Percentiles rank a stretch among this genome's conserved stretches.
phyloP scores from a whole-genome alignment of 2,888 invertebrate species.

The Diaphora mendica region DNA sequence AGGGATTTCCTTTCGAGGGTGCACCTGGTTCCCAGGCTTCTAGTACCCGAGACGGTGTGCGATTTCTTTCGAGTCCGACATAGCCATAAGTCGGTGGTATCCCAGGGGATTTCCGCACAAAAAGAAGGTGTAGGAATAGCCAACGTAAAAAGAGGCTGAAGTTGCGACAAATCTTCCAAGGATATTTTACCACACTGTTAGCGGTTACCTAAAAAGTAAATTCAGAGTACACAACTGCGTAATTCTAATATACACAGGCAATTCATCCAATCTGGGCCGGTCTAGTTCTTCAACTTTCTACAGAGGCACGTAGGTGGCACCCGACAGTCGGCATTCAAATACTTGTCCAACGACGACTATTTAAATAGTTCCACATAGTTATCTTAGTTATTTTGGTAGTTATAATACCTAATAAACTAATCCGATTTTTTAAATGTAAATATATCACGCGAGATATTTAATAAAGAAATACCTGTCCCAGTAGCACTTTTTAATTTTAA shows the following conservation, averaged over 20 bases:
- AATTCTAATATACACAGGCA: conserved; percentile 61
- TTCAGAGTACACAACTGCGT: conserved; percentile 50
- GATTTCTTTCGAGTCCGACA: too few species aligned
- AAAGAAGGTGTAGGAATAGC: too few species aligned
- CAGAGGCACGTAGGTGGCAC: conserved; percentile 72
- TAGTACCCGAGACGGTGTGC: too few species aligned
- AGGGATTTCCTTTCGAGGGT: too few species aligned
- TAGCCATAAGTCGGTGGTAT: too few species aligned
- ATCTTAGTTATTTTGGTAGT: neutral
- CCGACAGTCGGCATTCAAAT: conserved; percentile 65
- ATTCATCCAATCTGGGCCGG: conserved; percentile 72
- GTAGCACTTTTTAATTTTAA: too few species aligned
- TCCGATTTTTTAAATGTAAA: neutral
- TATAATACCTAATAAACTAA: neutral
- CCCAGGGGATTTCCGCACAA: too few species aligned
- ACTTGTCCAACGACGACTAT: conserved; percentile 58
- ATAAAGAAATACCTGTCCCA: neutral
- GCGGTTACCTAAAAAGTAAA: conserved; percentile 56
- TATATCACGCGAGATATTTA: neutral
- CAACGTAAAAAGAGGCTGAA: too few species aligned
- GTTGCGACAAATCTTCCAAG: too few species aligned
- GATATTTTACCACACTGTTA: too few species aligned
- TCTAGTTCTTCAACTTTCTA: conserved; percentile 85
- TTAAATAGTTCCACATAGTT: conserved; percentile 3
- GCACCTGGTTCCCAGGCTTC: too few species aligned